Conservation (phyloP, 2,888 invertebrate genomes). For the Candidula unifasciata region DNA sequence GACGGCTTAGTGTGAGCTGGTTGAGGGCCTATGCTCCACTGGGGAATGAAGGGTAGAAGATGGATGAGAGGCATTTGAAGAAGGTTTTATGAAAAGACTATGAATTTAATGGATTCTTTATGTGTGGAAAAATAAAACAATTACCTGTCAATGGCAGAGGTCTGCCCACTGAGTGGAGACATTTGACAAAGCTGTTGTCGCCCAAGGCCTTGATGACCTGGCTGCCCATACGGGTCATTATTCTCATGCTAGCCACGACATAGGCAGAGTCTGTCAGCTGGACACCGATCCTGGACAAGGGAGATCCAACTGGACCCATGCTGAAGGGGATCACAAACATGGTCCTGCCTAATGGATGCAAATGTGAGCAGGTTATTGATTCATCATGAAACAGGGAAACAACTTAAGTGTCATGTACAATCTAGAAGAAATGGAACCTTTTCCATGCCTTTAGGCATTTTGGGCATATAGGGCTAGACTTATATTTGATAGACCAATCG, state of each 20-base stretch:
- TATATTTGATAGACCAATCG: too few species aligned
- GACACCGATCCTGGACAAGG: slow-evolving; percentile 95
- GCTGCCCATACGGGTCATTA: slow-evolving; percentile 96
- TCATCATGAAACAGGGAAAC: too few species aligned
- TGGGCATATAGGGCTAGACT: too few species aligned
- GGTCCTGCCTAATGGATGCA: slow-evolving; percentile 83
- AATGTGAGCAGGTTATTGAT: background rate
- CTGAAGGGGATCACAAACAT: slow-evolving; percentile 99
- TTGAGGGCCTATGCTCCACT: too few species aligned
- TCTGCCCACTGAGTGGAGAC: slow-evolving; percentile 94
- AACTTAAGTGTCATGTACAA: too few species aligned
- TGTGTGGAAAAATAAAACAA: background rate
- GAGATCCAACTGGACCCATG: slow-evolving; percentile 98
- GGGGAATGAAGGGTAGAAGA: too few species aligned
- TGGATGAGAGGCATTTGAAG: too few species aligned
- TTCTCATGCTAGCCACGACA: slow-evolving; percentile 97
- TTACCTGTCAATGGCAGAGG: slow-evolving; percentile 83
- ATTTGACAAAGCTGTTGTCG: slow-evolving; percentile 88
- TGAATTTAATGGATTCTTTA: background rate
- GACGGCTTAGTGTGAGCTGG: too few species aligned
- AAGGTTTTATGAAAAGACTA: background rate
- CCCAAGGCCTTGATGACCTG: slow-evolving; percentile 80
- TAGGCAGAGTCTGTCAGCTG: slow-evolving; percentile 98
- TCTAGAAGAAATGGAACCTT: too few species aligned
- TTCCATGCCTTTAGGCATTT: too few species aligned